Evolutionary conservation across 2,797 vertebrate genomes (phyloP), one percentile per base, ranked within the genome.

Genomic region (Capromys pilorides): DNA sequence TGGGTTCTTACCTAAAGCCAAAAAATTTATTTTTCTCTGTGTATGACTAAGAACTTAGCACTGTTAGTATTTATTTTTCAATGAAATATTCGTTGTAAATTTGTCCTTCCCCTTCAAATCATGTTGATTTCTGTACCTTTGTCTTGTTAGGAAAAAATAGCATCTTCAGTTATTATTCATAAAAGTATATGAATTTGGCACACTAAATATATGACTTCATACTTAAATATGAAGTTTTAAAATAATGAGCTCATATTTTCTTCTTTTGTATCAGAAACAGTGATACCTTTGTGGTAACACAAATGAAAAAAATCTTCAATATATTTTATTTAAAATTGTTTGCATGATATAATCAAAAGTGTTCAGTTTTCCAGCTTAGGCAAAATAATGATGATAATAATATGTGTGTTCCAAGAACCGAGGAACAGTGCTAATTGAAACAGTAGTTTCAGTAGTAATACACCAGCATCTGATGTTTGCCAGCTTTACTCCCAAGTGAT

Each of bases 51-150:
- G 26, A 95, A 80, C n/a, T 78, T 83, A 91, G 91, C 2, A 75
- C 4, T 92, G 24, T 91, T 95, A 79, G 61, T 78, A 75, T 67
- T 95, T 90, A 88, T 57, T 71, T 86, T 83, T 92, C 78, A 62
- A 0, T 87, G 19, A 87, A 91, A 51, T 51, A 78, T 67, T 92
- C 62, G 19, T 77, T 95, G 21, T 79, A 90, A 95, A 66, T 75
- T 83, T 73, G 22, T 89, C 67, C 8, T 92, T 87, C 14, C n/a
- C 18, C 24, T 84, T 88, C 45, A 84, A 86, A 83, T 83, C 77
- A 86, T 75, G 49, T 26, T 90, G 54, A 36, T 88, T 81, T 96
- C 71, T 83, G 61, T 31, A 49, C 26, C 19, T 59, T 77, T 75
- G 18, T 57, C 39, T 85, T 66, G 16, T 71, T 95, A 83, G 71